A percentile compares a stretch with the other conserved stretches of the same genome.
These are phyloP conservation scores for Altica lythri DNA, from an alignment of 2,888 invertebrate genomes.

Conservation along the genomic window DNA sequence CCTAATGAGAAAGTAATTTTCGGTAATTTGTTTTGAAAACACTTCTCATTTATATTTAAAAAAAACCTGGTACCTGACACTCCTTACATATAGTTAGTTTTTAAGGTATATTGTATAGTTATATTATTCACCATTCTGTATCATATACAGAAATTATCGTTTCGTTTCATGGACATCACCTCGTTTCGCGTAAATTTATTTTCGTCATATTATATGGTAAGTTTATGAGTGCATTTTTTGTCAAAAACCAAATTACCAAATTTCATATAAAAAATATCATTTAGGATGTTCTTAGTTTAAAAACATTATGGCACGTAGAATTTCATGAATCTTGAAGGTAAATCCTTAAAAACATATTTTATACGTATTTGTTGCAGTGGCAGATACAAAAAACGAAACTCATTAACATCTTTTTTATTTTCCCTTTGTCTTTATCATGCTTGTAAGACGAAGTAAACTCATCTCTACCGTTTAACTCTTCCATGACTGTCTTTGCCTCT, in stretches of 20 bases:
- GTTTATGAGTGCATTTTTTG: constrained; percentile 13
- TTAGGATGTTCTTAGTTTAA: too few species aligned
- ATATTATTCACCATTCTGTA: constrained; percentile 25
- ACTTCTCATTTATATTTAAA: constrained; percentile 38
- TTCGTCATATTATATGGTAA: constrained; percentile 16
- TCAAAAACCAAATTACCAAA: too few species aligned
- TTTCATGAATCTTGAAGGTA: background rate
- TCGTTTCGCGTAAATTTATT: constrained; percentile 13
- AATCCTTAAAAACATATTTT: too few species aligned
- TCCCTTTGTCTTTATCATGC: background rate
- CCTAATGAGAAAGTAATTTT: too few species aligned
- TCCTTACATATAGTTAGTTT: constrained; percentile 45
- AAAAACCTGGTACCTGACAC: constrained; percentile 48
- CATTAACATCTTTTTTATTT: background rate
- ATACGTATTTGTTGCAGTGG: too few species aligned
- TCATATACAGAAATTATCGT: constrained; percentile 23
- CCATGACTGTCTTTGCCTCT: background rate
- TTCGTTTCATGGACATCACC: constrained; percentile 15
- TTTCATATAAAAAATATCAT: too few species aligned
- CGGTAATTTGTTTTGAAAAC: too few species aligned
- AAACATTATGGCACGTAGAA: too few species aligned
- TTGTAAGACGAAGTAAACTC: background rate
- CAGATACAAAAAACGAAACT: too few species aligned
- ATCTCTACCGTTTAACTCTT: background rate
- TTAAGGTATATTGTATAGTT: constrained; percentile 41